Evolutionary conservation across 2,113 vertebrate genomes (phyloP).

Genomic region (Labeo catla): DNA sequence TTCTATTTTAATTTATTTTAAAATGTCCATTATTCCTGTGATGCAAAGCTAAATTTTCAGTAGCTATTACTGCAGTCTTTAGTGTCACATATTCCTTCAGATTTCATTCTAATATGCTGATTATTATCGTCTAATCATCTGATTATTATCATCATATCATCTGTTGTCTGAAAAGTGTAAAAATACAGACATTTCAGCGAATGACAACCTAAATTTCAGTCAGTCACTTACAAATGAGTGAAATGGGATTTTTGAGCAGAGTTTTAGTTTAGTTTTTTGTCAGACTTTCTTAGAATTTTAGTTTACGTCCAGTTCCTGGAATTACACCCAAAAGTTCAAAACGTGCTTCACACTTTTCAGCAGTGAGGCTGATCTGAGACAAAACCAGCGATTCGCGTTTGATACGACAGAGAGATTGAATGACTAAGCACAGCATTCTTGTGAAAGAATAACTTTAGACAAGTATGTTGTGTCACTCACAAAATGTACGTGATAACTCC

Average conservation of each 20-base stretch:
- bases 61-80: neutral
- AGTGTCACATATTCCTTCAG: neutral
- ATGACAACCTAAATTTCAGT: neutral
- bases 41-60: neutral
- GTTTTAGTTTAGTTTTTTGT: neutral
- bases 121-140: neutral
- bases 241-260: neutral
- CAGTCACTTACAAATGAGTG: neutral
- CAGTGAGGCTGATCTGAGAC: neutral
- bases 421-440: conserved; percentile 23
- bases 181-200: neutral
- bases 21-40: neutral
- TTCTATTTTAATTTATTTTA: neutral
- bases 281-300: neutral
- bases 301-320: neutral
- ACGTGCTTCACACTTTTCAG: neutral
- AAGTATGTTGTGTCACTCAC: conserved; percentile 75
- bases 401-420: neutral
- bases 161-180: neutral
- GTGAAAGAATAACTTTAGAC: conserved; percentile 34
- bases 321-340: neutral
- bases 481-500: conserved; percentile 89
- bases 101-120: neutral
- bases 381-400: neutral
- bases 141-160: neutral